These are phyloP conservation scores for Drosophila phalerata DNA, from an alignment of 2,888 invertebrate genomes.

Conservation along the genomic window DNA sequence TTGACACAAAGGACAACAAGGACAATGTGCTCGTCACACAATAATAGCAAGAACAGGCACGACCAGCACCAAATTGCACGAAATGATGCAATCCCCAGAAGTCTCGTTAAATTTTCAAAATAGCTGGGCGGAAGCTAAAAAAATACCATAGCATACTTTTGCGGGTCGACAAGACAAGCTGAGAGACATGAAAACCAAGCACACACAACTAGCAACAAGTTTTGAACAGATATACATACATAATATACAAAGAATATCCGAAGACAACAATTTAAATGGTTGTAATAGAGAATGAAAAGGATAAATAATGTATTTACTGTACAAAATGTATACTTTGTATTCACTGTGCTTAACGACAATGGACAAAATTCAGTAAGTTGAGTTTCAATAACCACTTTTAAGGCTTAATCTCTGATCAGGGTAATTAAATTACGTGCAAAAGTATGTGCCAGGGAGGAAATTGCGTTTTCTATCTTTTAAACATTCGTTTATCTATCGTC, in stretches of 20 bases:
- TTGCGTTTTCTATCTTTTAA: no score
- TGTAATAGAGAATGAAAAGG: slow-evolving; percentile 1
- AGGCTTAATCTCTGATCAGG: not conserved
- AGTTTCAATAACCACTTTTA: not conserved
- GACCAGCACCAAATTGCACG: slow-evolving; percentile 56
- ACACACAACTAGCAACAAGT: slow-evolving; percentile 19
- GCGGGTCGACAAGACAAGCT: not conserved
- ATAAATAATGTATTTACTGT: not conserved
- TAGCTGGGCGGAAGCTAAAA: slow-evolving; percentile 34
- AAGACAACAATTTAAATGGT: slow-evolving; percentile 3
- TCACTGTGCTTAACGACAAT: not conserved
- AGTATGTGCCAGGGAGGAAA: no score
- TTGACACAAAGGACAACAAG: slow-evolving; percentile 75
- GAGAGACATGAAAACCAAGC: not conserved
- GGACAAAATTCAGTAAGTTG: not conserved
- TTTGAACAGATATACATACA: slow-evolving; percentile 1
- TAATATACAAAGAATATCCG: not conserved
- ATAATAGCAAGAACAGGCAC: slow-evolving; percentile 44
- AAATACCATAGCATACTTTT: slow-evolving; percentile 45
- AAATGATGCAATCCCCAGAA: slow-evolving; percentile 73
- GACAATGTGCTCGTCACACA: slow-evolving; percentile 59
- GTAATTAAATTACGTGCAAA: not conserved
- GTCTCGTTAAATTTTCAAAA: slow-evolving; percentile 77
- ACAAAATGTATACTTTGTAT: no score
- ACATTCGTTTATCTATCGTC: no score